phyloP scores from a whole-genome alignment of 1,140 invertebrate genomes.

The Drosophila murphyi region DNA sequence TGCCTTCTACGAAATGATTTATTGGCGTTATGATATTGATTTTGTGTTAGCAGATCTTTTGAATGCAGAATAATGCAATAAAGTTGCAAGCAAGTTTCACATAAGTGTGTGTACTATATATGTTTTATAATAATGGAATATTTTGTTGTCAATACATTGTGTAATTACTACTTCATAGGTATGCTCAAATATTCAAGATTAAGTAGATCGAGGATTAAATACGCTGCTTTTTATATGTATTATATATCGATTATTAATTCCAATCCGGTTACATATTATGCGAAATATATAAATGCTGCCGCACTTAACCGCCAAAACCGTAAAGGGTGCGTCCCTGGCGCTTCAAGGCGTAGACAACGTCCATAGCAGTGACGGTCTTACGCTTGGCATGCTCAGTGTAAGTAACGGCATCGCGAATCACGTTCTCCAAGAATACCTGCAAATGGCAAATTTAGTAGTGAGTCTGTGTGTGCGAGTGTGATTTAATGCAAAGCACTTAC shows the following conservation, averaged over 20 bases:
- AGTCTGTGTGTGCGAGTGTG: slow-evolving; percentile 62
- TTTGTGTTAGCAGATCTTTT: slow-evolving; percentile 6
- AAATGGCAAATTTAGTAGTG: background rate
- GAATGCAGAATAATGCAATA: slow-evolving; percentile 16
- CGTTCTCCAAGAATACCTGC: slow-evolving; percentile 92
- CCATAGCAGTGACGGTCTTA: slow-evolving; percentile 94
- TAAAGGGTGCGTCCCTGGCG: slow-evolving; percentile 90
- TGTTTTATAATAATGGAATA: slow-evolving; percentile 63
- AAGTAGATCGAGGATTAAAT: slow-evolving; percentile 34
- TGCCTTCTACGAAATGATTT: slow-evolving; percentile 37
- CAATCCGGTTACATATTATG: background rate
- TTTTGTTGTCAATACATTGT: slow-evolving; percentile 46
- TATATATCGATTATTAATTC: slow-evolving; percentile 30
- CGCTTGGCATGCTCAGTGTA: slow-evolving; percentile 93
- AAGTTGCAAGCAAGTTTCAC: slow-evolving; percentile 1
- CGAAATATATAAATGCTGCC: background rate
- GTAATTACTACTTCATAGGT: slow-evolving; percentile 50
- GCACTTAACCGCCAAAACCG: slow-evolving; percentile 87
- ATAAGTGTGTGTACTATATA: slow-evolving; percentile 22
- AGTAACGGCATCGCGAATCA: slow-evolving; percentile 93
- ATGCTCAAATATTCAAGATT: slow-evolving; percentile 43
- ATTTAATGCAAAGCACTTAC: slow-evolving; percentile 85
- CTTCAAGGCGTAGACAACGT: slow-evolving; percentile 94
- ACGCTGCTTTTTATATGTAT: slow-evolving; percentile 17
- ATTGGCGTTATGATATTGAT: slow-evolving; percentile 35